phyloP scores from a whole-genome alignment of 2,888 invertebrate genomes.

The Teleiodes luculella region DNA sequence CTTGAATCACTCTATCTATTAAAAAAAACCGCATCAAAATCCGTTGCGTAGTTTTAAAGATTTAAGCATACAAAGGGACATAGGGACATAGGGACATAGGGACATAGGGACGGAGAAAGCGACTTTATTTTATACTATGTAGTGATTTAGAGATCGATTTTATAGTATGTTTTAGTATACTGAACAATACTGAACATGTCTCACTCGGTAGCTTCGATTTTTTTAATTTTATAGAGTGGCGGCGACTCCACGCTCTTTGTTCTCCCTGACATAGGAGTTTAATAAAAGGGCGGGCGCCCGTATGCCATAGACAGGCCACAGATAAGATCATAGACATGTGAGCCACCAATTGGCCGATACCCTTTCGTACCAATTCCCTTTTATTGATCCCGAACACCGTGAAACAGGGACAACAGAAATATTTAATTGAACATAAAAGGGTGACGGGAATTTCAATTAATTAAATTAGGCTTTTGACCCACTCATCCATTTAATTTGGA shows the following conservation, averaged over 20 bases:
- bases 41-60: too few relatives aligned
- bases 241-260: conserved; percentile 34
- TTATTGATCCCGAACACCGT: conserved; percentile 38
- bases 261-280: conserved; percentile 49
- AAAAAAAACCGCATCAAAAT: too few relatives aligned
- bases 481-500: not conserved
- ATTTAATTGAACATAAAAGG: conserved; percentile 70
- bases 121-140: too few relatives aligned
- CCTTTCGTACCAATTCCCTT: conserved; percentile 55
- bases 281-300: conserved; percentile 69
- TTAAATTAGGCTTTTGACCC: conserved; percentile 37
- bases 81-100: too few relatives aligned
- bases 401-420: conserved; percentile 53
- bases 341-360: conserved; percentile 61
- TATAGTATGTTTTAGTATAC: too few relatives aligned
- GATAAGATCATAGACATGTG: conserved; percentile 73
- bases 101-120: too few relatives aligned
- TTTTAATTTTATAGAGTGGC: not conserved
- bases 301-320: conserved; percentile 56
- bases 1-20: too few relatives aligned
- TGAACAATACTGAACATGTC: too few relatives aligned
- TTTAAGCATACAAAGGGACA: too few relatives aligned
- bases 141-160: too few relatives aligned
- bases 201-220: too few relatives aligned
- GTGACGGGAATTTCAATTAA: conserved; percentile 41